These are phyloP conservation scores for Tenthredo notha DNA, from an alignment of 2,888 invertebrate genomes.

Conservation along the genomic window DNA sequence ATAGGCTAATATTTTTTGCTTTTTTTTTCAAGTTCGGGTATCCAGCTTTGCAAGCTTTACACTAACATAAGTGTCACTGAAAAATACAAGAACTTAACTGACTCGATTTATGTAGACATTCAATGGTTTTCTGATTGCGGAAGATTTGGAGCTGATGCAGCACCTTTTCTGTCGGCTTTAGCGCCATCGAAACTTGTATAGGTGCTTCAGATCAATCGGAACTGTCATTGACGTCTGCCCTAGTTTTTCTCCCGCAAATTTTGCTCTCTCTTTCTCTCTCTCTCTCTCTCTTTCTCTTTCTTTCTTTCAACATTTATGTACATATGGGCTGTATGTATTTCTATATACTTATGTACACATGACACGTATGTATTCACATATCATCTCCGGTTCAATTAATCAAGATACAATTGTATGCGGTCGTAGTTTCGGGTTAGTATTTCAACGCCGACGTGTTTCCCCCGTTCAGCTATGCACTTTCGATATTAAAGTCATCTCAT, in stretches of 20 bases:
- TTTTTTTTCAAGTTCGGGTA: background rate
- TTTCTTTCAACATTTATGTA: background rate
- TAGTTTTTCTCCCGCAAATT: background rate
- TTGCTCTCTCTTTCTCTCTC: background rate
- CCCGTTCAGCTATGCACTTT: background rate
- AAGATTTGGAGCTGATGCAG: conserved; percentile 27
- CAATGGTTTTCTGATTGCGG: conserved; percentile 38
- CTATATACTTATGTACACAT: background rate
- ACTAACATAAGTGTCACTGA: background rate
- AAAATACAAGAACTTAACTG: background rate
- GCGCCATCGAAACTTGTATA: background rate
- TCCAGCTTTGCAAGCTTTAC: background rate
- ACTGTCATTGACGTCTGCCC: conserved; percentile 40
- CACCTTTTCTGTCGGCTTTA: background rate
- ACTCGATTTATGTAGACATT: conserved; percentile 18
- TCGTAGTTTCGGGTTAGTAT: background rate
- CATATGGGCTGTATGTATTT: background rate
- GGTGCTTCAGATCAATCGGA: conserved; percentile 46
- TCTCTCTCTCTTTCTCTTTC: background rate
- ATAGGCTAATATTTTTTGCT: background rate
- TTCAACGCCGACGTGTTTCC: background rate
- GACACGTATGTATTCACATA: background rate
- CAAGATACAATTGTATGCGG: background rate
- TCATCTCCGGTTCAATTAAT: conserved; percentile 3
- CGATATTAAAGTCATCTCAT: conserved; percentile 13